Base-by-base conservation (phyloP, 2,888 invertebrate genomes). In the Cerceris rybyensis region DNA sequence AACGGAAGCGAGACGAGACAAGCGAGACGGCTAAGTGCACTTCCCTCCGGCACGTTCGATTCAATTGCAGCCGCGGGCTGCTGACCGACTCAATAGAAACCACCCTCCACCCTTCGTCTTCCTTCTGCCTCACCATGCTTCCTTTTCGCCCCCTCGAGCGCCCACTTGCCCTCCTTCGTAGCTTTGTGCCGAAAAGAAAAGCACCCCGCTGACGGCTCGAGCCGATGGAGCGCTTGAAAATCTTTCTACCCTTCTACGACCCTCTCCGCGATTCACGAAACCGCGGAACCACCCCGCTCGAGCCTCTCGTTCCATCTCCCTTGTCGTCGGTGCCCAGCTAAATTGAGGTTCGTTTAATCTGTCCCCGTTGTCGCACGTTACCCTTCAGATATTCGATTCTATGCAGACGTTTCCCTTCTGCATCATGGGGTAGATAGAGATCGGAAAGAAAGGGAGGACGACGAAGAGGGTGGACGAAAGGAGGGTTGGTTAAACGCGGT, bases 1-100 rank as follows among this genome's bases (percentile, higher is more conserved):
- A 61, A 64, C 72, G 70, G 82, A 83, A 82, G 69, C 70, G 74
- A 79, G 78, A 84, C 78, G 84, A 87, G 85, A 86, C 81, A 84
- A 86, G 85, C 82, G 82, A 84, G 82, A 85, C 78, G 83, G 82
- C 75, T 88, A 88, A 90, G 87, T 87, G 88, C 86, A 85, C 86
- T 87, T 87, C 82, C 80, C 82, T 75, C 72, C 78, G 78, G 77
- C 85, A 83, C 82, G 82, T 88, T 88, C 87, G 86, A 89, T 89
- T 89, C 88, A 87, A 89, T 89, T 87, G 86, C 86, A 82, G 78
- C 82, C 75, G 65, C 75, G 78, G 84, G 75, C 82, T 75, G 75
- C 87, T 82, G 85, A 79, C 81, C 87, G 82, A 76, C 78, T 84
- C 84, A 67, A 84, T 82, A 71, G 74, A 80, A 74, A 81, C 17